These are phyloP conservation scores for Drosophila guanche DNA, from an alignment of 1,140 invertebrate species.

Conservation along the genomic window DNA sequence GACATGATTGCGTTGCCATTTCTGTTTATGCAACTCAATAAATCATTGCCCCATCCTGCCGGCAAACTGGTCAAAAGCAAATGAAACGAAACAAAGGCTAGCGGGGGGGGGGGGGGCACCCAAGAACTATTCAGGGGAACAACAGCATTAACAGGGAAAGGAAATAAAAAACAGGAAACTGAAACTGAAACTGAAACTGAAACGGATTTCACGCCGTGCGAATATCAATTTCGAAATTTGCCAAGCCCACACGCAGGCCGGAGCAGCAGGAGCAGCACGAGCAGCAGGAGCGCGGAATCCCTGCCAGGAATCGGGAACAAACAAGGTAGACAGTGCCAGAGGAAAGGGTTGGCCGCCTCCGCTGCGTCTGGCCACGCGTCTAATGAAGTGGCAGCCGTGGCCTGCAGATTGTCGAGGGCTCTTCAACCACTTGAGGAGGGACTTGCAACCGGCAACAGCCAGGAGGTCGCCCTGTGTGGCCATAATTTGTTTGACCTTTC, in stretches of 20 bases:
- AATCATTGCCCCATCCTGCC: slow-evolving; percentile 64
- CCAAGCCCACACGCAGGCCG: slow-evolving; percentile 36
- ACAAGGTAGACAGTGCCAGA: neutral
- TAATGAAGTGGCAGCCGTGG: slow-evolving; percentile 74
- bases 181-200: slow-evolving; percentile 63
- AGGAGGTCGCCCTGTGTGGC: slow-evolving; percentile 37
- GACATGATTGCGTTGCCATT: slow-evolving; percentile 82
- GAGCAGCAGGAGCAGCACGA: slow-evolving; percentile 11
- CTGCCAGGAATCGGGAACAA: slow-evolving; percentile 1
- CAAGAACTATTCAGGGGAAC: slow-evolving; percentile 48
- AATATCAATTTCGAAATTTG: slow-evolving; percentile 83
- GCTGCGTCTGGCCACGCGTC: slow-evolving; percentile 60
- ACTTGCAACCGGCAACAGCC: slow-evolving; percentile 32
- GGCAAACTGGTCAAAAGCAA: slow-evolving; percentile 38
- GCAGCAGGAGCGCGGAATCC: slow-evolving; percentile 17
- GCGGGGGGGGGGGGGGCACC: no score
- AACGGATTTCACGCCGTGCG: slow-evolving; percentile 76
- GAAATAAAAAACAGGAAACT: slow-evolving; percentile 46
- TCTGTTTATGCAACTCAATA: slow-evolving; percentile 83
- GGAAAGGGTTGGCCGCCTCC: slow-evolving; percentile 24
- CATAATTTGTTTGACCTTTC: slow-evolving; percentile 77
- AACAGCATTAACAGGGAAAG: neutral
- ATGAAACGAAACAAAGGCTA: slow-evolving; percentile 59
- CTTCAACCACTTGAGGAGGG: slow-evolving; percentile 16
- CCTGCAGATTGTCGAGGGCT: slow-evolving; percentile 43